Conservation (phyloP, 2,888 invertebrate species). For the Aromia moschata region DNA sequence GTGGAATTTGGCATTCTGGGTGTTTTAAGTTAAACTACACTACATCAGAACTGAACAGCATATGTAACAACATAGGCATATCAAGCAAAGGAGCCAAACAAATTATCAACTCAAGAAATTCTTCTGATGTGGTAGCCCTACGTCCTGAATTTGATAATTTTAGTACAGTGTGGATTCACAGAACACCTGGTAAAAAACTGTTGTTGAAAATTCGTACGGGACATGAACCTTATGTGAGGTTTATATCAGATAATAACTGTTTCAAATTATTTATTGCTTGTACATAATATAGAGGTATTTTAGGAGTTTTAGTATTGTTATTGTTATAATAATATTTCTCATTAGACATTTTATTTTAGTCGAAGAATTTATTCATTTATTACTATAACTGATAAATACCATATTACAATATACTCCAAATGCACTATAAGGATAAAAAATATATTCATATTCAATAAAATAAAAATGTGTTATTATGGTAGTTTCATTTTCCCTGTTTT, state of each 20-base stretch:
- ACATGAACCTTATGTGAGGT: slow-evolving; percentile 53
- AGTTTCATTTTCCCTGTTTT: too few relatives aligned
- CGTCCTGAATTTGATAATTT: slow-evolving; percentile 52
- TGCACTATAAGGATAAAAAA: too few relatives aligned
- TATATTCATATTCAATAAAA: too few relatives aligned
- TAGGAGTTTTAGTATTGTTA: slow-evolving; percentile 1
- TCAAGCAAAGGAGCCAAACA: slow-evolving; percentile 65
- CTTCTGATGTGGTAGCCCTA: slow-evolving; percentile 30
- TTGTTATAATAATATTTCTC: slow-evolving; percentile 1
- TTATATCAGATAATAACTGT: slow-evolving; percentile 52
- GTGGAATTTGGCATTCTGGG: slow-evolving; percentile 78
- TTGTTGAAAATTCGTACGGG: slow-evolving; percentile 54
- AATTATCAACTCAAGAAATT: slow-evolving; percentile 38
- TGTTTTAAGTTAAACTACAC: slow-evolving; percentile 70
- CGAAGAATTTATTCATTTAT: too few relatives aligned
- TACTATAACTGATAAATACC: too few relatives aligned
- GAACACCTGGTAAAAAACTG: slow-evolving; percentile 39
- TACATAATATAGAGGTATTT: slow-evolving; percentile 36
- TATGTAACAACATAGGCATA: slow-evolving; percentile 73
- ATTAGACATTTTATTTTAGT: too few relatives aligned
- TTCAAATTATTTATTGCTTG: slow-evolving; percentile 57
- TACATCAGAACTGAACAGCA: slow-evolving; percentile 66
- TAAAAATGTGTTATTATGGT: too few relatives aligned
- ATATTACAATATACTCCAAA: too few relatives aligned
- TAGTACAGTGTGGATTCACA: slow-evolving; percentile 53